phyloP scores from a whole-genome alignment of 2,888 invertebrate genomes.

The Hirtodrosophila confusa region DNA sequence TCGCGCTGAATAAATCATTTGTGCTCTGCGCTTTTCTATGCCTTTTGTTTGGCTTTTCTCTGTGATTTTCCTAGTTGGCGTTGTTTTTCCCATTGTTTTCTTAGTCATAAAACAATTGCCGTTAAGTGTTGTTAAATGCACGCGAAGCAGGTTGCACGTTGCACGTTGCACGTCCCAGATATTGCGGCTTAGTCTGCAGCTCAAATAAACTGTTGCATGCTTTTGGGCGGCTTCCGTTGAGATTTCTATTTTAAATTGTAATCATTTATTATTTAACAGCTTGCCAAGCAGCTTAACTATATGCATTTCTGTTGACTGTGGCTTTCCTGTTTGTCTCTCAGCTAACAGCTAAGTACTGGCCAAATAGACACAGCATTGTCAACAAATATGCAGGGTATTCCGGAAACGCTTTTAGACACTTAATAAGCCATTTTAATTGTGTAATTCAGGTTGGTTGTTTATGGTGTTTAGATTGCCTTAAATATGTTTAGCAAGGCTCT shows the following conservation, averaged over 20 bases:
- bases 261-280: conserved; percentile 14
- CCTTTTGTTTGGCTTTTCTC: conserved; percentile 46
- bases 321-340: background rate
- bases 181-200: conserved; percentile 5
- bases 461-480: too few relatives aligned
- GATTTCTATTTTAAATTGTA: background rate
- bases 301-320: background rate
- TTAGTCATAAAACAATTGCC: conserved; percentile 73
- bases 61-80: conserved; percentile 43
- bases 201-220: conserved; percentile 50
- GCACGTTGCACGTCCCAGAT: conserved; percentile 30
- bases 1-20: conserved; percentile 72
- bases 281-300: conserved; percentile 7
- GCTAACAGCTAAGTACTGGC: background rate
- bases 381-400: too few relatives aligned
- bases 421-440: too few relatives aligned
- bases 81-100: conserved; percentile 32
- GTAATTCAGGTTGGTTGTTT: too few relatives aligned
- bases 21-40: conserved; percentile 33
- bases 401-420: too few relatives aligned
- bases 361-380: too few relatives aligned
- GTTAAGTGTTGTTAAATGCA: conserved; percentile 71
- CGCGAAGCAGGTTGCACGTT: conserved; percentile 24
- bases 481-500: too few relatives aligned
- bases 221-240: conserved; percentile 13